Evolutionary conservation across 1,140 invertebrate genomes (phyloP).

Genomic region (Drosophila pachea): DNA sequence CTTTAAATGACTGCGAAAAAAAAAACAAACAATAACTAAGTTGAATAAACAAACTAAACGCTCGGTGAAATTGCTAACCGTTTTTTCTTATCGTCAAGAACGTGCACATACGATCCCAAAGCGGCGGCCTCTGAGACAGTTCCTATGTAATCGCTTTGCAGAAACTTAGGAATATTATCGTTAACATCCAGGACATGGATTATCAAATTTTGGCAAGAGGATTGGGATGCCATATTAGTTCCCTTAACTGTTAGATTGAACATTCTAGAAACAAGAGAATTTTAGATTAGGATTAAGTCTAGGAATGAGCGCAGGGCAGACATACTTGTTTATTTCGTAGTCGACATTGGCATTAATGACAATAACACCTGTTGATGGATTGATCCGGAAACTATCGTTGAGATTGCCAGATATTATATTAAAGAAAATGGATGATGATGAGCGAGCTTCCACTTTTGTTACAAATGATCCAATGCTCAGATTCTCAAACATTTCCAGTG

Average conservation of each 20-base stretch:
- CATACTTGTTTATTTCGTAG: slow-evolving; percentile 84
- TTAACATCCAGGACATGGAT: slow-evolving; percentile 89
- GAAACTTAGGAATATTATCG: slow-evolving; percentile 91
- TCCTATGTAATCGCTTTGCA: slow-evolving; percentile 84
- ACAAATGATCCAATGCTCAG: slow-evolving; percentile 88
- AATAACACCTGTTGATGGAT: slow-evolving; percentile 91
- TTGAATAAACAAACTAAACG: neutral
- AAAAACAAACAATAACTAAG: neutral
- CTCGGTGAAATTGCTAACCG: slow-evolving; percentile 25
- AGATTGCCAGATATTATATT: slow-evolving; percentile 89
- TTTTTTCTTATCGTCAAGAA: slow-evolving; percentile 64
- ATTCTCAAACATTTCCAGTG: slow-evolving; percentile 92
- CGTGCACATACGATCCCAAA: slow-evolving; percentile 86
- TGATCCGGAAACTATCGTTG: slow-evolving; percentile 88
- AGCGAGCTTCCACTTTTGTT: slow-evolving; percentile 87
- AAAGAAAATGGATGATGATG: slow-evolving; percentile 89
- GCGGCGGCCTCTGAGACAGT: slow-evolving; percentile 86
- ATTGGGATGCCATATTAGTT: slow-evolving; percentile 90
- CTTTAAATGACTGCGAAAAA: slow-evolving; percentile 85
- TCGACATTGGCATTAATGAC: slow-evolving; percentile 87
- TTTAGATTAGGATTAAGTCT: too few species aligned
- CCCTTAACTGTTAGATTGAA: slow-evolving; percentile 92
- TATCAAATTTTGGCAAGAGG: slow-evolving; percentile 84
- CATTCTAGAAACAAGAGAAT: slow-evolving; percentile 78
- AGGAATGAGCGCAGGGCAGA: neutral